Evolutionary conservation across 1,140 invertebrate species (phyloP).

Genomic region (Eriosoma lanigerum): DNA sequence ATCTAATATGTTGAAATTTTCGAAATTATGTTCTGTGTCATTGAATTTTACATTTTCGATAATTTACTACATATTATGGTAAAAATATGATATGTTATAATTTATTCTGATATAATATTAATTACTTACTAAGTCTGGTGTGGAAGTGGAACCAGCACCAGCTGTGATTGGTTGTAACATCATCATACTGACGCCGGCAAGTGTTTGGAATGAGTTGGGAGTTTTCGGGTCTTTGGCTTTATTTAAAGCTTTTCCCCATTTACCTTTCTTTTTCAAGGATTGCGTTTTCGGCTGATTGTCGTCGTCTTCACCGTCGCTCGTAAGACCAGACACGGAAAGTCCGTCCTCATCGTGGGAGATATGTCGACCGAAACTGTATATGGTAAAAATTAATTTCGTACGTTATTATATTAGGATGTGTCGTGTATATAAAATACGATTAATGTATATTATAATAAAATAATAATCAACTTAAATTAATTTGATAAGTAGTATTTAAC

Average conservation of each 20-base stretch:
- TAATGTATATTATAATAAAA: background rate
- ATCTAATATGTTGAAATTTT: too few species aligned
- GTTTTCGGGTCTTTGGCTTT: slow-evolving; percentile 51
- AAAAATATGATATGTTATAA: too few species aligned
- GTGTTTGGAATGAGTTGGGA: slow-evolving; percentile 47
- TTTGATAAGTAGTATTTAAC: background rate
- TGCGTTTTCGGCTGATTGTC: slow-evolving; percentile 21
- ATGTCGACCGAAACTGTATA: slow-evolving; percentile 44
- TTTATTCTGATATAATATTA: background rate
- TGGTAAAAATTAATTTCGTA: background rate
- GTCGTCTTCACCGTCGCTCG: slow-evolving; percentile 37
- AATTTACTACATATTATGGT: too few species aligned
- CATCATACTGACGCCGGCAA: slow-evolving; percentile 52
- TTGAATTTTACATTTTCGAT: too few species aligned
- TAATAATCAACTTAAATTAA: background rate
- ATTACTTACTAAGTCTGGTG: slow-evolving; percentile 45
- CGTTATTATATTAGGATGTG: background rate
- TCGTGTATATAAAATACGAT: background rate
- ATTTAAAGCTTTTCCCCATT: slow-evolving; percentile 50
- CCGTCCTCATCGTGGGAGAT: slow-evolving; percentile 51
- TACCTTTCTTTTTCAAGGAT: slow-evolving; percentile 41
- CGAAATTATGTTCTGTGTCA: too few species aligned
- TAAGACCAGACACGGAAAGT: slow-evolving; percentile 29
- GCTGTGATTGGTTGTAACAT: slow-evolving; percentile 51
- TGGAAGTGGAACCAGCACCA: slow-evolving; percentile 39